Evolutionary conservation across 2,888 invertebrate species (phyloP).

Genomic region (Horisme vitalbata): DNA sequence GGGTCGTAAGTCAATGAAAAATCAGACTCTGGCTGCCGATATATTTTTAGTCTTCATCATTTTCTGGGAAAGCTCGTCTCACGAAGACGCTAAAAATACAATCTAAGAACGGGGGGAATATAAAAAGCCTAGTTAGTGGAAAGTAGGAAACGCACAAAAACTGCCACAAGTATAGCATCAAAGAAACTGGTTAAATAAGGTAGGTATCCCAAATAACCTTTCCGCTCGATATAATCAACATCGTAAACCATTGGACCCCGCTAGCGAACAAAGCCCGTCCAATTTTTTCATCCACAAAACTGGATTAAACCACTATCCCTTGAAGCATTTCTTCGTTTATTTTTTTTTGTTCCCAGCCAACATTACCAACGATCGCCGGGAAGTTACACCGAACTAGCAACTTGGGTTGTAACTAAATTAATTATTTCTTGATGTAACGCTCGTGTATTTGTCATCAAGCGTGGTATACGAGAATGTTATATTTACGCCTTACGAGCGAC

Average conservation of each 20-base stretch:
- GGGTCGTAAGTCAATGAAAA: too few relatives aligned
- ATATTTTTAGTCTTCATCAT: too few relatives aligned
- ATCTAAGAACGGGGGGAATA: conserved; percentile 18
- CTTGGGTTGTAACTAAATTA: conserved; percentile 23
- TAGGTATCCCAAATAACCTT: conserved; percentile 34
- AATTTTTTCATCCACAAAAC: conserved; percentile 40
- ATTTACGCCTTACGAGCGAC: conserved; percentile 9
- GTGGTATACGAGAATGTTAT: conserved; percentile 4
- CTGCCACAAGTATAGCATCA: conserved; percentile 23
- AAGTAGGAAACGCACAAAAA: conserved; percentile 20
- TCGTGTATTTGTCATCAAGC: conserved; percentile 23
- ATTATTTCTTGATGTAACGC: conserved; percentile 24
- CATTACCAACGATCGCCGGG: conserved; percentile 34
- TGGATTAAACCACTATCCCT: conserved; percentile 38
- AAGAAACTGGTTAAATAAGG: conserved; percentile 34
- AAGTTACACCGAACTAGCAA: conserved; percentile 31
- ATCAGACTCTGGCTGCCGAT: too few relatives aligned
- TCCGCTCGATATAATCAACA: conserved; percentile 37
- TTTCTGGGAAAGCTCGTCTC: too few relatives aligned
- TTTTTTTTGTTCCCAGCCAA: conserved; percentile 35
- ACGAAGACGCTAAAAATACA: conserved; percentile 1
- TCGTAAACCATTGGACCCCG: conserved; percentile 38
- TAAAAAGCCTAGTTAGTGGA: conserved; percentile 21
- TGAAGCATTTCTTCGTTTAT: conserved; percentile 34
- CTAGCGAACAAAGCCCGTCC: conserved; percentile 31